Percentiles rank a stretch among this genome's conserved stretches.
Conservation (phyloP, 2,797 vertebrate species). For the Pseudochromis fuscus region DNA sequence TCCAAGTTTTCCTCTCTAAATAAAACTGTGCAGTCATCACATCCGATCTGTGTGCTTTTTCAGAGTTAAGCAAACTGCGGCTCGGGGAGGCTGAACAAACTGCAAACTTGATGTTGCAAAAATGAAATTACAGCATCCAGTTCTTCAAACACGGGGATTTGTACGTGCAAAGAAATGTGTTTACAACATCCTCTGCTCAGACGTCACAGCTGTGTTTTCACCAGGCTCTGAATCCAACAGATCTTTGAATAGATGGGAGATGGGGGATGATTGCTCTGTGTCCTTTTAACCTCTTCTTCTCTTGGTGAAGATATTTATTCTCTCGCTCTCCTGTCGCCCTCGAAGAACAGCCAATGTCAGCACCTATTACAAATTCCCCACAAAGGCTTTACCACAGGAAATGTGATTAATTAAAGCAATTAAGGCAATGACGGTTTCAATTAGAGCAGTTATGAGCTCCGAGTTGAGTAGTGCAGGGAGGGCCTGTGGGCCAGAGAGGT, state of each 20-base stretch:
- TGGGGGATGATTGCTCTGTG: neutral
- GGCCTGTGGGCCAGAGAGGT: constrained; percentile 60
- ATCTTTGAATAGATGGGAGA: neutral
- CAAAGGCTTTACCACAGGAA: constrained; percentile 67
- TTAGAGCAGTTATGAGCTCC: constrained; percentile 77
- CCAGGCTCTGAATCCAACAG: neutral
- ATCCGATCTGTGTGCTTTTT: neutral
- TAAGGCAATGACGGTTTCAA: constrained; percentile 82
- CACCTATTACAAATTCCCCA: constrained; percentile 62
- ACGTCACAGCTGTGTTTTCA: neutral
- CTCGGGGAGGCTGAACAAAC: neutral
- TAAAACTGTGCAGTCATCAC: neutral
- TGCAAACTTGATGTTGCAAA: neutral
- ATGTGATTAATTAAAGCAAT: constrained; percentile 84
- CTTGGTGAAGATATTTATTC: constrained; percentile 52
- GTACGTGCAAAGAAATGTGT: neutral
- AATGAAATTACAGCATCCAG: neutral
- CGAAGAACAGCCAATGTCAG: constrained; percentile 57
- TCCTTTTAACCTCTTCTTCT: constrained; percentile 12
- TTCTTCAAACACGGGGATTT: constrained; percentile 3
- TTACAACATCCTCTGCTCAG: neutral
- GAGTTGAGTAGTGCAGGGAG: constrained; percentile 60
- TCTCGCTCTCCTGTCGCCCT: constrained; percentile 34
- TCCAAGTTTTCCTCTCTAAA: no score
- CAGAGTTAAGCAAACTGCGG: neutral